Base-by-base conservation (phyloP, 2,113 vertebrate species). In the Origma solitaria region DNA sequence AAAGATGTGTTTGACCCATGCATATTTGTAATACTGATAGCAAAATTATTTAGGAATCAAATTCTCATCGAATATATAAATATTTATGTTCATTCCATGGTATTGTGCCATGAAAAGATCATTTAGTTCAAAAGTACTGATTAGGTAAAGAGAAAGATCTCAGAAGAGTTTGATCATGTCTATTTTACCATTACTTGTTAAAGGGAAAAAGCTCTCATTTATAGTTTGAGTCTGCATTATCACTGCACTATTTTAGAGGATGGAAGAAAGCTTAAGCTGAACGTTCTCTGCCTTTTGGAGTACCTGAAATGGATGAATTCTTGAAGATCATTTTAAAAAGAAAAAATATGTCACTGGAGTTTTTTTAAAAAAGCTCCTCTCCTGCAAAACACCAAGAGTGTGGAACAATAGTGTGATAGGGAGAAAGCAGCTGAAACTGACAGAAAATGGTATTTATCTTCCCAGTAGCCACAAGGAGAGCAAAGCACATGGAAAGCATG, bases 401-500 rank as follows among this genome's bases (percentile, higher is more conserved):
- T 38, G 53, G 79, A 90, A 82, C 40, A 61, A 70, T 33, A 64
- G 35, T 44, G 10, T n/a, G 61, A 30, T 33, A 78, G 77, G 72
- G 64, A 78, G 49, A 89, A 88, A 88, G 51, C 60, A 62, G 71
- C 76, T 88, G 94, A 61, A 86, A 71, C 70, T 91, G 66, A 77
- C 45, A 68, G 73, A 88, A 91, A 90, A 90, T 51, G 17, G 27
- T 86, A 51, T 93, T 94, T 93, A 72, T 93, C 60, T 75, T 94
- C 78, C 58, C 68, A 73, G 58, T 91, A 95, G 78, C 75, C 70
- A 90, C 61, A 86, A 71, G 58, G 85, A 96, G 85, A 93, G 82
- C 38, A 91, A 94, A 94, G 85, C 88, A 86, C 78, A 40, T 90
- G 89, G 90, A 94, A 96, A 93, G 75, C 85, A 80, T 90, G 89